Conservation (phyloP, 2,888 invertebrate species). For the Fabriciana adippe region DNA sequence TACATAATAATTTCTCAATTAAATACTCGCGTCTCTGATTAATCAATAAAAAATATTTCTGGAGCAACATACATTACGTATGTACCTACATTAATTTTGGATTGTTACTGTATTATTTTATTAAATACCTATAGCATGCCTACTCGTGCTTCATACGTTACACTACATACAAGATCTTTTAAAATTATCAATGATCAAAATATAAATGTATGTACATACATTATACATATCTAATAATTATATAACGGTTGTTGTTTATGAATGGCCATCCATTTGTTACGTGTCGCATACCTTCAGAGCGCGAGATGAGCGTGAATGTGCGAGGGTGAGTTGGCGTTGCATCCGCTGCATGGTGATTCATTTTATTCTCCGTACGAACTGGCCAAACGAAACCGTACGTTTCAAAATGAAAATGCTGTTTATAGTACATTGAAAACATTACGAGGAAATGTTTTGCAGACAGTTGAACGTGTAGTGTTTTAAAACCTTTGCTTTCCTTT, state of each 20-base stretch:
- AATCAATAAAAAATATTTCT: no score
- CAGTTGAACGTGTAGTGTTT: conserved; percentile 23
- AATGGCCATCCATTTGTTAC: conserved; percentile 63
- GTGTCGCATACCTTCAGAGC: conserved; percentile 42
- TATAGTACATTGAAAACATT: conserved; percentile 36
- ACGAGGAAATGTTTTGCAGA: conserved; percentile 32
- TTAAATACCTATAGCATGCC: no score
- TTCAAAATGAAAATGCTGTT: conserved; percentile 27
- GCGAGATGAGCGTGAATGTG: conserved; percentile 40
- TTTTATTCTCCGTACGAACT: conserved; percentile 57
- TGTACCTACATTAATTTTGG: no score
- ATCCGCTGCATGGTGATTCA: conserved; percentile 55
- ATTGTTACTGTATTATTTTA: no score
- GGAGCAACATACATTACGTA: no score
- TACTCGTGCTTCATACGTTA: no score
- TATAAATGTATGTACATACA: neutral
- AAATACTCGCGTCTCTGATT: no score
- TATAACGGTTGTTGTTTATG: conserved; percentile 57
- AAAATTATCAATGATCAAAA: neutral
- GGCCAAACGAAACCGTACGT: conserved; percentile 34
- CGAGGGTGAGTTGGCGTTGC: conserved; percentile 43
- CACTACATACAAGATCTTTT: neutral
- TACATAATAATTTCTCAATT: no score
- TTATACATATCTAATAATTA: conserved; percentile 32
- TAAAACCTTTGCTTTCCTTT: conserved; percentile 48